Evolutionary conservation across 2,797 vertebrate genomes (phyloP).

Genomic region (Danionella dracula): DNA sequence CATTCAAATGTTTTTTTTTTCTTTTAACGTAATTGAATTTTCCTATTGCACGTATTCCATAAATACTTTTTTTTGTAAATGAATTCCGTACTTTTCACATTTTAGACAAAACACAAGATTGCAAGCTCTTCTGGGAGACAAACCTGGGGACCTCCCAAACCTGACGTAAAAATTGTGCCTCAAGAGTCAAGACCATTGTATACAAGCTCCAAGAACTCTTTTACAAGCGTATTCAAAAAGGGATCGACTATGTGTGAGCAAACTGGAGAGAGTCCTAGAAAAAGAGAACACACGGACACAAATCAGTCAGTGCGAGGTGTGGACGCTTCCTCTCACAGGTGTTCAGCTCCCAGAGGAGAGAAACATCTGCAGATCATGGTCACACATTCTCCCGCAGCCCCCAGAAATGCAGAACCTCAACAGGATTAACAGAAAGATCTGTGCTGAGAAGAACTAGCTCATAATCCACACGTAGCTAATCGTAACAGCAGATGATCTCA

Average conservation of each 20-base stretch:
- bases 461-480: neutral
- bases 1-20: no score
- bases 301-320: conserved; percentile 1
- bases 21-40: no score
- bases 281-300: neutral
- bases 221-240: neutral
- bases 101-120: no score
- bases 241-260: neutral
- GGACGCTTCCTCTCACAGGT: neutral
- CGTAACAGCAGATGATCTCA: conserved; percentile 4
- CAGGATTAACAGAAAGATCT: neutral
- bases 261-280: neutral
- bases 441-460: conserved; percentile 6
- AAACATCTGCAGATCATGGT: neutral
- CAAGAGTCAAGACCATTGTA: no score
- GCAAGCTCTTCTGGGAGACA: no score
- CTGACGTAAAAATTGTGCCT: no score
- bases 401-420: neutral
- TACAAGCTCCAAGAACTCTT: no score
- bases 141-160: no score
- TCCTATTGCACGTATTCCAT: no score
- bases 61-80: no score
- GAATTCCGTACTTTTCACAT: no score
- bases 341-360: neutral
- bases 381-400: no score